These are phyloP conservation scores for Clarias platycephalus DNA, from an alignment of 2,797 vertebrate genomes.

Conservation along the genomic window DNA sequence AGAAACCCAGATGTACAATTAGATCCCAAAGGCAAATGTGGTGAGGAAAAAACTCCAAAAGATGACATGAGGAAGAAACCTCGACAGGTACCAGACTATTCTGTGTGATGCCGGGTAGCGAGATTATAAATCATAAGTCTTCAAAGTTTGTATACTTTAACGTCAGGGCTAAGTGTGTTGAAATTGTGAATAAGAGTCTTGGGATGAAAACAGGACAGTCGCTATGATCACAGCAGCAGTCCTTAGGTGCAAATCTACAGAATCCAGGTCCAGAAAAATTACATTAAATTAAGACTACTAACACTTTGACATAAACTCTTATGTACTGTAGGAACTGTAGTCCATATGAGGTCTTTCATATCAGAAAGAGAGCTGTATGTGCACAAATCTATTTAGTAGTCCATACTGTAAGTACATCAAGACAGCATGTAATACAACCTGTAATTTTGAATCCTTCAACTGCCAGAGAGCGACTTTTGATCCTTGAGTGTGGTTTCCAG, in stretches of 20 bases:
- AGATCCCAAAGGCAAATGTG: not conserved
- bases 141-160: not conserved
- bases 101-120: not conserved
- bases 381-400: not conserved
- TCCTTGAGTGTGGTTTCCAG: not conserved
- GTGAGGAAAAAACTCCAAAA: not conserved
- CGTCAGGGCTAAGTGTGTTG: not conserved
- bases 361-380: not conserved
- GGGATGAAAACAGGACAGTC: not conserved
- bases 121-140: conserved; percentile 10
- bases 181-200: not conserved
- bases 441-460: not conserved
- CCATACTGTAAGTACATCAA: not conserved
- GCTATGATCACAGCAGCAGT: not conserved
- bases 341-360: not conserved
- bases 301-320: not conserved
- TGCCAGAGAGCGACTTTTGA: not conserved
- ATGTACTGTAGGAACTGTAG: not conserved
- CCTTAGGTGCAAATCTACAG: not conserved
- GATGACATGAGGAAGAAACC: not conserved
- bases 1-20: not conserved
- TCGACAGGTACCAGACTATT: not conserved
- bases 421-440: not conserved
- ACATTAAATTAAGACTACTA: not conserved
- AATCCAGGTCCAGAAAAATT: not conserved